phyloP scores from a whole-genome alignment of 2,888 invertebrate genomes.

The Gandaritis pyraliata region DNA sequence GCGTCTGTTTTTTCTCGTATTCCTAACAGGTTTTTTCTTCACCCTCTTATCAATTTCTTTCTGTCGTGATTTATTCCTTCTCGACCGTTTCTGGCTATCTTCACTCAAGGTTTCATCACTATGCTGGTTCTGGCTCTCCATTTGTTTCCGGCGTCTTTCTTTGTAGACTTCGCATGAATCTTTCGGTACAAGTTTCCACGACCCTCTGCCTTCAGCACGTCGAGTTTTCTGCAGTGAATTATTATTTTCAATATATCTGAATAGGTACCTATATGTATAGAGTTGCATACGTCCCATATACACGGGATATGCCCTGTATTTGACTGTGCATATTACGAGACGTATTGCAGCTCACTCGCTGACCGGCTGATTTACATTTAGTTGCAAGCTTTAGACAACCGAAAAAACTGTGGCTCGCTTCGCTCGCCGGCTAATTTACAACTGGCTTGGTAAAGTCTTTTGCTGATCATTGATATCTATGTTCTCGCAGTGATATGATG shows the following conservation, averaged over 20 bases:
- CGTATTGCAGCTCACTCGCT: no score
- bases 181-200: constrained; percentile 65
- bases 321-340: no score
- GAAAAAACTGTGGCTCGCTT: no score
- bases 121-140: constrained; percentile 10
- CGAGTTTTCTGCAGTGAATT: constrained; percentile 48
- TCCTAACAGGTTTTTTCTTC: constrained; percentile 21
- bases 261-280: not conserved
- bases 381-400: no score
- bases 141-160: constrained; percentile 49
- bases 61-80: constrained; percentile 1
- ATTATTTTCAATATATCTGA: not conserved
- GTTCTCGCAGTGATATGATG: no score
- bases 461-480: no score
- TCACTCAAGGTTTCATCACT: constrained; percentile 14
- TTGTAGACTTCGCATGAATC: constrained; percentile 68
- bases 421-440: no score
- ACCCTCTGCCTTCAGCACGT: constrained; percentile 41
- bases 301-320: no score
- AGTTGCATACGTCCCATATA: no score
- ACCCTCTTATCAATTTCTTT: constrained; percentile 1
- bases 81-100: constrained; percentile 1
- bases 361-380: no score
- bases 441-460: no score
- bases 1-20: constrained; percentile 24